Evolutionary conservation across 2,113 vertebrate genomes (phyloP).

Genomic region (Lutjanus erythropterus): DNA sequence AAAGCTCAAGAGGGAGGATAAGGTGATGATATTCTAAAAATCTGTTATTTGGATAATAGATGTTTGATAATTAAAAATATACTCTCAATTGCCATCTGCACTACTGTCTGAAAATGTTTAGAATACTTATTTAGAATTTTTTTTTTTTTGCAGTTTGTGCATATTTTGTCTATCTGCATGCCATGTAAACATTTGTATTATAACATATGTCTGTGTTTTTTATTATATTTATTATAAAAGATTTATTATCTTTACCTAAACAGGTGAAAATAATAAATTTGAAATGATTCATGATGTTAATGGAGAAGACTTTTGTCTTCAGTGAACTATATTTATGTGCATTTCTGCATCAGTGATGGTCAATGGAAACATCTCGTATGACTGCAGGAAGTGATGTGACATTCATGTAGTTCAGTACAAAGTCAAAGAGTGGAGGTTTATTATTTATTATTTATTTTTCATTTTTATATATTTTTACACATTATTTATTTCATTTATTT

Average conservation of each 20-base stretch:
- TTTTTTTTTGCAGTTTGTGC: background rate
- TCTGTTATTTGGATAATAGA: slow-evolving; percentile 25
- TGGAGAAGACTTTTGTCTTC: background rate
- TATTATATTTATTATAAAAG: too few relatives aligned
- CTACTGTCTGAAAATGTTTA: background rate
- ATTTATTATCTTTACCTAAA: background rate
- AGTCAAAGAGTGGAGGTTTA: background rate
- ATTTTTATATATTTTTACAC: too few relatives aligned
- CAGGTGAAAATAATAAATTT: too few relatives aligned
- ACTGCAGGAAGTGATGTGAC: background rate
- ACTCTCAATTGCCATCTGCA: slow-evolving; percentile 25
- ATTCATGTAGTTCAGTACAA: background rate
- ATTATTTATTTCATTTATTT: too few relatives aligned
- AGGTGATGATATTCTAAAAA: slow-evolving; percentile 29
- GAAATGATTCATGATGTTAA: background rate
- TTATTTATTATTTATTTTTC: too few relatives aligned
- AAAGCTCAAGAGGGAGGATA: slow-evolving; percentile 22
- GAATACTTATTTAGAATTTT: too few relatives aligned
- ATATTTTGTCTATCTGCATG: background rate
- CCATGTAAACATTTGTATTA: background rate
- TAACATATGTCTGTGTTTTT: background rate
- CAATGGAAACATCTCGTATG: background rate
- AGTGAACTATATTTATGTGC: background rate
- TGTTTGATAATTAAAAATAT: slow-evolving; percentile 38
- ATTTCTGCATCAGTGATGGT: background rate